These are phyloP conservation scores for Orientallactaga sibirica DNA, from an alignment of 2,797 vertebrate species.

Conservation along the genomic window DNA sequence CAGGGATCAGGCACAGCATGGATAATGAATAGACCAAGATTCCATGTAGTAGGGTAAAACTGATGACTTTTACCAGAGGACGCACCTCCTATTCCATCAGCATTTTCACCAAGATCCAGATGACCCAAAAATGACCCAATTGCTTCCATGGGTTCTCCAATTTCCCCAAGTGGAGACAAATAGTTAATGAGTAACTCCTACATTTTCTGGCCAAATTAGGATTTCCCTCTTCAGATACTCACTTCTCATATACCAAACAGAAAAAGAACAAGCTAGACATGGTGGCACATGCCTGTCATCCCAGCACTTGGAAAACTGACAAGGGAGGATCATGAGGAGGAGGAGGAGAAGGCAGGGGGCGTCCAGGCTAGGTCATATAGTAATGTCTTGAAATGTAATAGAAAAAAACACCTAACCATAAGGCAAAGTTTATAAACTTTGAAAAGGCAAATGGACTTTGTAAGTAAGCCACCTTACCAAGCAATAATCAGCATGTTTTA, in stretches of 20 bases:
- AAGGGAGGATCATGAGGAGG: not conserved
- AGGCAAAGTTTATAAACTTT: not conserved
- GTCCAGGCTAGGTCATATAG: not conserved
- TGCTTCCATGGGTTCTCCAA: not conserved
- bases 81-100: not conserved
- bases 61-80: not conserved
- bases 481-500: slow-evolving; percentile 16
- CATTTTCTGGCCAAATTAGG: not conserved
- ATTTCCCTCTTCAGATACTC: slow-evolving; percentile 5
- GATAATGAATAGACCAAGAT: slow-evolving; percentile 15
- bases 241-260: not conserved
- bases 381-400: not conserved
- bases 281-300: not conserved
- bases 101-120: not conserved
- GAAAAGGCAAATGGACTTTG: not conserved
- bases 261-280: not conserved
- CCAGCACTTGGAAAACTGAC: not conserved
- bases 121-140: not conserved
- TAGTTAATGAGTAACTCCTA: not conserved
- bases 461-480: slow-evolving; percentile 6
- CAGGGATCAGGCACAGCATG: not conserved
- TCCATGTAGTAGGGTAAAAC: not conserved
- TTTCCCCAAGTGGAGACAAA: not conserved
- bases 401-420: not conserved
- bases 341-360: no score